Base-by-base conservation (phyloP, 2,797 vertebrate species). In the Etheostoma nigrum region DNA sequence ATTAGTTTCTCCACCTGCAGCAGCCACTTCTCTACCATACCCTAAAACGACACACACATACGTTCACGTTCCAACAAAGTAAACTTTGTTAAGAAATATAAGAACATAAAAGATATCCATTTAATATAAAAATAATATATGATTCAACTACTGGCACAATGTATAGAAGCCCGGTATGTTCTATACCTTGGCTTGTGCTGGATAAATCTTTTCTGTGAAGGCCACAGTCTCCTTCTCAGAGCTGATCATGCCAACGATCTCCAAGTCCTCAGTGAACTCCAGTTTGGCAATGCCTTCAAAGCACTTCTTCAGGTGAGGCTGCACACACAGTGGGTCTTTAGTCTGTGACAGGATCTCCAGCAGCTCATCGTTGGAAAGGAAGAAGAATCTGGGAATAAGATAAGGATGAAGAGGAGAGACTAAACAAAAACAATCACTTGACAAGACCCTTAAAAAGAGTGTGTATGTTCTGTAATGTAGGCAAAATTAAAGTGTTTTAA, bases 1-100 rank as follows among this genome's bases (percentile, higher is more conserved):
- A 98, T 99, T 48, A 94, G 87, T 30, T 93, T 89, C 88, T 99
- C 98, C 74, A 99, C 97, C 85, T 98, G 95, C 82, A 93, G 90
- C 54, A 99, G 95, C 97, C 97, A 99, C 85, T 97, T 98, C 86
- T 98, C 98, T 55, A 99, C 97, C 97, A 98, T 98, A 48, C 97
- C 97, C 97, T 98, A 65, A 72, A 85, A 77, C n/a, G 66, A 5
- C 52, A 18, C 23, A 48, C 23, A 40, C 57, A 60, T 19, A 30
- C 21, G 7, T 36, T 13, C 2, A 61, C 11, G 1, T 33, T 55
- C 5, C 27, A 72, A 33, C 14, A 52, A 65, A 11, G 15, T 23
- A 18, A 71, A 10, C 58, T 33, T 25, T 61, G 47, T 15, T 12
- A 44, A 8, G 11, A 74, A 63, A 58, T 25, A 6, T 19, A 44